Evolutionary conservation across 2,113 vertebrate species (phyloP), one percentile per base, ranked within the genome.

Genomic region (Ochotona princeps): DNA sequence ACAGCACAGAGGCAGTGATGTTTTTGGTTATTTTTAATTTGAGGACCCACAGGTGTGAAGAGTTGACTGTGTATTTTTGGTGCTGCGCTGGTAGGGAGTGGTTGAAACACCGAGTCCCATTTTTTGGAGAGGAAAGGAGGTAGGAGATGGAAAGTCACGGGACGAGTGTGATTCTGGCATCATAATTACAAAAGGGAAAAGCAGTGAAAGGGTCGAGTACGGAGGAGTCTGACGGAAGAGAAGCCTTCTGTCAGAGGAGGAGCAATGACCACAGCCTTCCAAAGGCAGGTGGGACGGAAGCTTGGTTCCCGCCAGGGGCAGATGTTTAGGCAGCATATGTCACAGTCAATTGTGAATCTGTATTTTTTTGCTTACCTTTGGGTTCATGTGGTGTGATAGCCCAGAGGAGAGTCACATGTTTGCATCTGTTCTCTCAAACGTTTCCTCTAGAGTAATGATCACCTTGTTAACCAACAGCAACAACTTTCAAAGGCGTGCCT

Each of bases 391-490:
- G 30, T 47, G 14, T 76, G 60, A 35, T 47, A 32, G 74, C 70
- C 66, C 70, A 38, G 49, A 65, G 79, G 44, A 89, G 11, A 80
- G 9, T 38, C 51, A 18, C 21, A 17, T 44, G 49, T 54, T 92
- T 70, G 11, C 61, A 80, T 87, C 82, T 87, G 15, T 90, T 89
- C 15, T 92, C 76, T 87, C 82, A 94, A 94, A 49, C 87, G 5
- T 74, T 83, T 92, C 60, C 28, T 65, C 38, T 87, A 44, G 57
- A 74, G 75, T 47, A 73, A 74, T 13, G 30, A 79, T 75, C 8
- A 15, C 32, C 21, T 78, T 84, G 63, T 92, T 94, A 70, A 83
- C 65, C 5, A 91, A 26, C 4, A 54, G 51, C 78, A 92, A 73
- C 35, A 26, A 57, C 44, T 83, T 93, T 83, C 38, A 69, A 91